Evolutionary conservation across 2,888 invertebrate genomes (phyloP).

Genomic region (Hedya salicella): DNA sequence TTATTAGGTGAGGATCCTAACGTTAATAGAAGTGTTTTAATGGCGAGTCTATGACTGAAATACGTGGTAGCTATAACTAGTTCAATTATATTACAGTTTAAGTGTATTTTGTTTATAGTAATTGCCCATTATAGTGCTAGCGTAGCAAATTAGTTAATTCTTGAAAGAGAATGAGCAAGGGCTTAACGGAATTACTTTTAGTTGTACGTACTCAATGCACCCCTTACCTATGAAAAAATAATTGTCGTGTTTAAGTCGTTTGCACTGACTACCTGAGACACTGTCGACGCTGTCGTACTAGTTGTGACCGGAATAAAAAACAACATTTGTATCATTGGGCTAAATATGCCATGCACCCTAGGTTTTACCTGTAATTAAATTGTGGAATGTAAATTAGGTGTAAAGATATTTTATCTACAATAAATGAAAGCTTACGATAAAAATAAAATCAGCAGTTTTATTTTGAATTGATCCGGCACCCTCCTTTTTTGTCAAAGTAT

Average conservation of each 20-base stretch:
- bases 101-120: background rate
- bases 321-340: conserved; percentile 14
- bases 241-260: conserved; percentile 13
- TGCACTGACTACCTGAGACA: conserved; percentile 2
- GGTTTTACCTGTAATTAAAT: conserved; percentile 39
- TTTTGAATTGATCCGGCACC: conserved; percentile 3
- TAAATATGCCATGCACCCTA: conserved; percentile 29
- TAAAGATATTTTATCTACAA: conserved; percentile 60
- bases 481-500: no score
- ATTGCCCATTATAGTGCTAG: conserved; percentile 8
- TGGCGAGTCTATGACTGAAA: conserved; percentile 5
- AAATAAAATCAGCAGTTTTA: conserved; percentile 20
- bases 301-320: background rate
- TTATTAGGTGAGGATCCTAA: background rate
- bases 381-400: conserved; percentile 50
- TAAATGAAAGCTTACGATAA: conserved; percentile 62
- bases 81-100: conserved; percentile 13
- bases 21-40: background rate
- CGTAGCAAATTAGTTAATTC: background rate
- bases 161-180: background rate
- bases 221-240: conserved; percentile 1
- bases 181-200: conserved; percentile 15
- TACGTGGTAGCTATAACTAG: conserved; percentile 16
- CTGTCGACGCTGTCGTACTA: background rate
- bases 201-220: conserved; percentile 19